Evolutionary conservation across 2,797 vertebrate genomes (phyloP), one percentile per base, ranked within the genome.

Genomic region (Acanthurus lineatus): DNA sequence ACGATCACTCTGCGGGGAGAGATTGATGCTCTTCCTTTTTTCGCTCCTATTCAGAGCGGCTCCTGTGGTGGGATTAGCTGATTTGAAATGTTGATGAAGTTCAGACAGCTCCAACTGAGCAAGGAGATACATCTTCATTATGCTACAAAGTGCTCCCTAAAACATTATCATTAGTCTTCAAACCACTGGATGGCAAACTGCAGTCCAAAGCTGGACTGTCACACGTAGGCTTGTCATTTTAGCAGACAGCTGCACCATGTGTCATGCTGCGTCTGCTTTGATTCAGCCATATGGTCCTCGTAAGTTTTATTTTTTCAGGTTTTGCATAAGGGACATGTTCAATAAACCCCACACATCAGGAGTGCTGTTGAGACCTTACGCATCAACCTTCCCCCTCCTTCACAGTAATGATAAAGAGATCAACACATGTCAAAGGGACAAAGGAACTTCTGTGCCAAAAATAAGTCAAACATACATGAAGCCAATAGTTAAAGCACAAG

Each of bases 121-220:
- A 75, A 19, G 38, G 73, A 82, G 84, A 93, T 93, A 90, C 73
- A 64, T 92, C 91, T 93, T 92, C 90, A 86, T 91, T 92, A 91
- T 78, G 67, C 76, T 38, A 56, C 73, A 88, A 88, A 90, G 84
- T 84, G 78, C 84, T 78, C 28, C 51, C 77, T 89, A 77, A 84
- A 91, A 88, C 82, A 92, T 89, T 77, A 88, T 90, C 82, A 87
- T 93, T 89, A 87, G 86, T 90, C 83, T 86, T 85, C 81, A 86
- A 82, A 83, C 66, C 35, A 11, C 64, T 79, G 79, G 67, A 84
- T 76, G 63, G 76, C 35, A 80, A 73, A 57, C 75, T 32, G 49
- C 53, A 15, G 64, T 78, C 75, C 71, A 22, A 42, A 56, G 66
- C 62, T 17, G 71, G 81, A 72, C 82, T 51, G 57, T 45, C 57